A percentile compares a stretch with the other conserved stretches of the same genome.
These are phyloP conservation scores for Tribolium freemani DNA, from an alignment of 2,888 invertebrate species.

Conservation along the genomic window DNA sequence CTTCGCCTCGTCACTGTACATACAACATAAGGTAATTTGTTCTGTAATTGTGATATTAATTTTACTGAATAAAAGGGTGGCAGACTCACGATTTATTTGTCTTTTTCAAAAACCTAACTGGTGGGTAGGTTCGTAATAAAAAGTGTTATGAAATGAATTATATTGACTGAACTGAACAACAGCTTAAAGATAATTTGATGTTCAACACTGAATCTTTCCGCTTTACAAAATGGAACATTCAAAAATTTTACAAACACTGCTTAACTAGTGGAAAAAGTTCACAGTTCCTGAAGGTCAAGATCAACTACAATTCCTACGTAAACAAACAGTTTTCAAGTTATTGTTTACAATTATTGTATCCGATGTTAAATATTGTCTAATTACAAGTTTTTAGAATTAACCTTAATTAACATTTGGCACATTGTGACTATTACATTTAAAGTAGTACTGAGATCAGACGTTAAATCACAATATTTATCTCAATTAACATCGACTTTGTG, in stretches of 20 bases:
- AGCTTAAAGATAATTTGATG: not conserved
- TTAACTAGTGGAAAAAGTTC: slow-evolving; percentile 18
- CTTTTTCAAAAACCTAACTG: not conserved
- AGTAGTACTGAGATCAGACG: slow-evolving; percentile 46
- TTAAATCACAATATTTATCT: slow-evolving; percentile 40
- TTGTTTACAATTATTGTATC: slow-evolving; percentile 61
- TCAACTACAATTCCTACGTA: slow-evolving; percentile 29
- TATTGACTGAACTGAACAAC: slow-evolving; percentile 1
- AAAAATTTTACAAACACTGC: slow-evolving; percentile 34
- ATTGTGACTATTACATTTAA: slow-evolving; percentile 49
- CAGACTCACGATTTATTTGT: not conserved
- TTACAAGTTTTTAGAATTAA: slow-evolving; percentile 52
- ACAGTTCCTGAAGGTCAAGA: slow-evolving; percentile 2
- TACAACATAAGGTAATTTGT: slow-evolving; percentile 20
- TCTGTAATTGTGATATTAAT: slow-evolving; percentile 38
- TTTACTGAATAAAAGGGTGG: slow-evolving; percentile 13
- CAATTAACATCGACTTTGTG: slow-evolving; percentile 11
- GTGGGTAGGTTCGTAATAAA: not conserved
- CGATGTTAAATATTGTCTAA: slow-evolving; percentile 60
- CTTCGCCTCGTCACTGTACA: slow-evolving; percentile 17
- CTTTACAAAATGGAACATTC: slow-evolving; percentile 28
- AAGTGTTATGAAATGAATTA: slow-evolving; percentile 1
- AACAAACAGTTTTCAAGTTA: slow-evolving; percentile 45
- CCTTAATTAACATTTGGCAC: slow-evolving; percentile 53
- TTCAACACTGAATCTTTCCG: not conserved